A percentile compares a stretch with the other conserved stretches of the same genome.
Conservation (phyloP, 2,797 vertebrate species). For the Mareca penelope region DNA sequence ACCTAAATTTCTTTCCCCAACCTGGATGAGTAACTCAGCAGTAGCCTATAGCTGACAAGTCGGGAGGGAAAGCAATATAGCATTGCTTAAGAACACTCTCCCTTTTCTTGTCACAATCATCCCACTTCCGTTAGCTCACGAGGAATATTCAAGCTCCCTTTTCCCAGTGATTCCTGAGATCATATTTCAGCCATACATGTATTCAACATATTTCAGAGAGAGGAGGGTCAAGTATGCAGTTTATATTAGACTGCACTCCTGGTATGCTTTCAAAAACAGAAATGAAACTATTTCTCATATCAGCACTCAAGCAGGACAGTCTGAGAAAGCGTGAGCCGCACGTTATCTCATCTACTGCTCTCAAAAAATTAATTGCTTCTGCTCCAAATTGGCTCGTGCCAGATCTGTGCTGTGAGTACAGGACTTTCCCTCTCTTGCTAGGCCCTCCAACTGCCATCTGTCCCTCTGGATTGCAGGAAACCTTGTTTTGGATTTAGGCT, state of each 20-base stretch:
- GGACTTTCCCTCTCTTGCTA: neutral
- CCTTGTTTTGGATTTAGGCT: neutral
- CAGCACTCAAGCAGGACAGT: neutral
- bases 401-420: neutral
- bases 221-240: neutral
- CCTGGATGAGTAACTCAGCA: neutral
- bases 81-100: neutral
- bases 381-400: neutral
- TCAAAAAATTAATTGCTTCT: neutral
- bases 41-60: neutral
- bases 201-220: neutral
- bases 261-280: neutral
- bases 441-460: neutral
- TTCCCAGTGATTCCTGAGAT: neutral
- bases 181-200: neutral
- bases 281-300: neutral
- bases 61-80: neutral
- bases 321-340: neutral
- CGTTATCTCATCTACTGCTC: neutral
- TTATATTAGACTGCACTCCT: neutral
- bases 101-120: neutral
- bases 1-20: neutral
- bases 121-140: neutral
- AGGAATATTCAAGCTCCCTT: conserved; percentile 27
- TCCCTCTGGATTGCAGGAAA: neutral